Evolutionary conservation across 2,113 vertebrate species (phyloP), one percentile per base, ranked within the genome.

Genomic region (Chaetodon trifascialis): DNA sequence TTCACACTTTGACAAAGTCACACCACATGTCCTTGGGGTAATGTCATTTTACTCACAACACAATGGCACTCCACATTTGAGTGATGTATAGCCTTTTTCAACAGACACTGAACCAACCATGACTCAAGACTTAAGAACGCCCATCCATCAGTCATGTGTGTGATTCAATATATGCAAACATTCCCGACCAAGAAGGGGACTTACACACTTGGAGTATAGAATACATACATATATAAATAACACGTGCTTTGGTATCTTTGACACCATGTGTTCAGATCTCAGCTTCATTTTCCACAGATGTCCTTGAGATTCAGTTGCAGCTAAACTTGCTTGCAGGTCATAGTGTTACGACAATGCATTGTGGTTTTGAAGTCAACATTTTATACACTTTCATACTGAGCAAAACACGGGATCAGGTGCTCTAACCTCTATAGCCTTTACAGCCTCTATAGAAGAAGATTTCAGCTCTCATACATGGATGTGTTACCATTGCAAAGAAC

Each of bases 1-100:
- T 91, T 91, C 82, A 84, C 89, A 75, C 73, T 88, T 88, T 89
- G 83, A 90, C 88, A 90, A 90, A 91, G 86, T 88, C 87, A 81
- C 86, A 77, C 74, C 73, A 47, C 76, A 52, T 58, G 88, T 90
- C 91, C 90, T 90, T 91, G 89, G 86, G 88, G 88, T 91, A 89
- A 85, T 88, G 90, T 87, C 76, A 81, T 82, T 92, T 92, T 87
- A 86, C 80, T 92, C 79, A 82, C 84, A 86, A 82, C 70, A 88
- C 82, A 82, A 80, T 64, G 51, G 51, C 73, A 34, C 68, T 81
- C 70, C 23, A 44, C 55, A 69, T 78, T 74, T 81, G 76, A 86
- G 78, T 92, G 91, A 93, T 90, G 80, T 76, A 80, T 71, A 51
- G 83, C 83, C 78, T 76, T 47, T 76, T 54, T 79, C 76, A 52